Base-by-base conservation (phyloP, 2,888 invertebrate genomes). In the Tanaodytes sp. region DNA sequence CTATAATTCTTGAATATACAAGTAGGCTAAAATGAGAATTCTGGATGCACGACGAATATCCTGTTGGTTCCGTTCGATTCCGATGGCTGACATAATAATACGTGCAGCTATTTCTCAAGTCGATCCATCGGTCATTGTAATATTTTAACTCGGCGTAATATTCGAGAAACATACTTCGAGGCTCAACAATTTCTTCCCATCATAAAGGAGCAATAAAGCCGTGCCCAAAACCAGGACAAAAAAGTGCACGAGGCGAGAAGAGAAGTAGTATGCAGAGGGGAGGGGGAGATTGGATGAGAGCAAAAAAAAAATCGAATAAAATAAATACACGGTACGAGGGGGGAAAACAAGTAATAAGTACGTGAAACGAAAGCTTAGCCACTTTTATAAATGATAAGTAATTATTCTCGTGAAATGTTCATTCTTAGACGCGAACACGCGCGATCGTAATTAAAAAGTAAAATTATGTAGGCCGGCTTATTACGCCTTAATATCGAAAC, bases 1-100 rank as follows among this genome's bases (percentile, higher is more conserved):
- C 23, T 23, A n/a, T n/a, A 23, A 23, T 8, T 16, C 15, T 36
- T 64, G 61, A 43, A 46, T 61, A 46, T 45, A 59, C 67, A 52
- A 64, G 51, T 66, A 62, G 64, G 62, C 52, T 48, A 39, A 33
- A 62, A 67, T 71, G 70, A 78, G 76, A 82, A 83, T 82, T 84
- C 84, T 73, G 74, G 71, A 73, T 77, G 80, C 82, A 82, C 79
- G 75, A 76, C 73, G 74, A 72, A 77, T 81, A 81, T 81, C 80
- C 80, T 80, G 79, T 79, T 76, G 76, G 77, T 75, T 79, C 76
- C 77, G 78, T 79, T 79, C 75, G 74, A 72, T 74, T 72, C 66
- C 66, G 45, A 30, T 64, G 62, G 77, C 78, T 82, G 82, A 82
- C 80, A 80, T 79, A 80, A 82, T 81, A 78, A 68, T 82, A 81